Percentiles rank a stretch among this genome's conserved stretches.
Evolutionary conservation across 2,797 vertebrate genomes (phyloP).

Genomic region (Cyclura pinguis): DNA sequence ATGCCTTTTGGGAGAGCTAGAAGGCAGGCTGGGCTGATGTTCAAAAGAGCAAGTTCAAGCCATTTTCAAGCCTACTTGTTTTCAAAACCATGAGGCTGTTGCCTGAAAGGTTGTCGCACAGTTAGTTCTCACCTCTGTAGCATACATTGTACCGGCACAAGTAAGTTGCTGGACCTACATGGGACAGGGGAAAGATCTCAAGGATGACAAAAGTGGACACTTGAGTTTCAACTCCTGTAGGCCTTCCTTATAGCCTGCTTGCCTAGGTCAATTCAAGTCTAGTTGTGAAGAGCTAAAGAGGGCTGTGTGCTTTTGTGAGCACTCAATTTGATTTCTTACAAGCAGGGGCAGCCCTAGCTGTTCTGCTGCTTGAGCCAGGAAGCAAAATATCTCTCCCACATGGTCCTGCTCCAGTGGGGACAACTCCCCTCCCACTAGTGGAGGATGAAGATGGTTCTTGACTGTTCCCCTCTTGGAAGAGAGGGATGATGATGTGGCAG

Average conservation of each 20-base stretch:
- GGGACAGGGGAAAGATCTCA: not conserved
- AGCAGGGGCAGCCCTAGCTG: no score
- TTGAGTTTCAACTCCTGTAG: not conserved
- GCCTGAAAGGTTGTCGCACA: not conserved
- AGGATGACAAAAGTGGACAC: not conserved
- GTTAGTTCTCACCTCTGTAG: not conserved
- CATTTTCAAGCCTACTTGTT: not conserved
- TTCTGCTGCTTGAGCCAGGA: no score
- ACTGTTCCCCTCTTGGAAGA: no score
- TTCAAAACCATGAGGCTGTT: not conserved
- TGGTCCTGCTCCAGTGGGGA: no score
- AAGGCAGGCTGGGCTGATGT: not conserved
- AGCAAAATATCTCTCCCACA: no score
- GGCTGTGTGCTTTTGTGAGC: not conserved
- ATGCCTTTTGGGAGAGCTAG: not conserved
- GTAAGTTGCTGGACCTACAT: not conserved
- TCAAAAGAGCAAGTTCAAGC: not conserved
- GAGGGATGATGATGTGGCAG: no score
- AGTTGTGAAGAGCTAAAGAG: not conserved
- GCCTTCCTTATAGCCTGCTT: not conserved
- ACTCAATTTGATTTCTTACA: not conserved
- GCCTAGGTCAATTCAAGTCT: not conserved
- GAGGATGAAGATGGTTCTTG: no score
- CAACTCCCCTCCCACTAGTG: no score
- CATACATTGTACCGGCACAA: not conserved